These are phyloP conservation scores for Rhodeus uyekii DNA, from an alignment of 2,797 vertebrate genomes.

Conservation along the genomic window DNA sequence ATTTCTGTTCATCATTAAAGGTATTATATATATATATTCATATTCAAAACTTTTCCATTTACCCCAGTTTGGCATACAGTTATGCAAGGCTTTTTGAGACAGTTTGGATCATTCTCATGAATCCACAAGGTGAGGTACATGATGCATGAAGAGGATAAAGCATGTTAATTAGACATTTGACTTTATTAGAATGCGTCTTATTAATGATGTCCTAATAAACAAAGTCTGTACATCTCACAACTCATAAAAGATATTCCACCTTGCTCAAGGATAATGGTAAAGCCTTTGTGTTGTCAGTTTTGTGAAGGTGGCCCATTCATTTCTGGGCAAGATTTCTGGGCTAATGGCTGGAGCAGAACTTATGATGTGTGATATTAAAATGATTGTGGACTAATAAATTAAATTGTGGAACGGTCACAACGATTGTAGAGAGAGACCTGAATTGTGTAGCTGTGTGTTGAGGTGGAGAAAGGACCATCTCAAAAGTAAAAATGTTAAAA, in stretches of 20 bases:
- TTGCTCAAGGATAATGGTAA: not conserved
- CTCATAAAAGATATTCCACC: constrained; percentile 4
- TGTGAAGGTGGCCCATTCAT: constrained; percentile 2
- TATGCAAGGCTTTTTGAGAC: constrained; percentile 6
- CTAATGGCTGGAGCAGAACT: not conserved
- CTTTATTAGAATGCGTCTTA: constrained; percentile 17
- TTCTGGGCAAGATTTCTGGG: not conserved
- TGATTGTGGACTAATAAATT: not conserved
- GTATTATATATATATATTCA: no score
- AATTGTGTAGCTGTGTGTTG: not conserved
- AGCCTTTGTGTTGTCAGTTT: not conserved
- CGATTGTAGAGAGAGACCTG: not conserved
- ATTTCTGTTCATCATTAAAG: not conserved
- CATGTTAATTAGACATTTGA: constrained; percentile 27
- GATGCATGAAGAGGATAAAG: constrained; percentile 20
- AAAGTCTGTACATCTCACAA: constrained; percentile 1
- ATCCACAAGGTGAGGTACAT: constrained; percentile 7
- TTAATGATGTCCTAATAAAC: constrained; percentile 30
- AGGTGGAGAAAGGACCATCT: not conserved
- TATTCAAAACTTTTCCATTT: not conserved
- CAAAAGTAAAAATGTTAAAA: constrained; percentile 20
- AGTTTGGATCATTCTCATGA: not conserved
- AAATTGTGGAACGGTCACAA: not conserved
- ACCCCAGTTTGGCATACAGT: not conserved
- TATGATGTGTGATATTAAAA: not conserved